These are phyloP conservation scores for Natrix natrix DNA, from an alignment of 2,797 vertebrate species.

Conservation along the genomic window DNA sequence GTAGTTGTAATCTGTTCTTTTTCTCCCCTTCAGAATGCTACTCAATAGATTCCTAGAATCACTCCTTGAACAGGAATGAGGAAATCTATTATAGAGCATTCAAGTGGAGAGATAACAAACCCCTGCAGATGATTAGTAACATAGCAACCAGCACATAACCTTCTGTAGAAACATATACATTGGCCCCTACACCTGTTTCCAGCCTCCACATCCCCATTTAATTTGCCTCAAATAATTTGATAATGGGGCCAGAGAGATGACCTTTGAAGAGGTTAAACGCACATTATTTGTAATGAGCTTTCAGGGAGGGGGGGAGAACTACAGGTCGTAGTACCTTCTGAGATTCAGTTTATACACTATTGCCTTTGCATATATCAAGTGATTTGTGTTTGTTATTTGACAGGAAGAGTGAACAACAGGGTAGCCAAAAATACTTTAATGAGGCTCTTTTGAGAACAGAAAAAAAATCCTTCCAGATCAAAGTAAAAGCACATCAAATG, in stretches of 20 bases:
- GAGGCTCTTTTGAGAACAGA: neutral
- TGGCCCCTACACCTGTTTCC: slow-evolving; percentile 35
- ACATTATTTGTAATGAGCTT: slow-evolving; percentile 28
- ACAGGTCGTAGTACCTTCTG: neutral
- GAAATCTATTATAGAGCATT: slow-evolving; percentile 33
- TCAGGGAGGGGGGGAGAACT: accelerated
- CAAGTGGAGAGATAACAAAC: slow-evolving; percentile 38
- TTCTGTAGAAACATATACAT: slow-evolving; percentile 26
- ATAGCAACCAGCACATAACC: slow-evolving; percentile 20
- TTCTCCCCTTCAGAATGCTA: slow-evolving; percentile 19
- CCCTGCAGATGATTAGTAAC: slow-evolving; percentile 36
- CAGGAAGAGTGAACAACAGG: neutral
- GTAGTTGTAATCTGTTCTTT: slow-evolving; percentile 15
- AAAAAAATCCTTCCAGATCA: neutral
- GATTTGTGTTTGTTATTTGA: neutral
- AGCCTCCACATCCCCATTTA: slow-evolving; percentile 36
- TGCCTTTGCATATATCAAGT: neutral
- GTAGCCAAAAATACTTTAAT: neutral
- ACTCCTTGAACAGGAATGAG: slow-evolving; percentile 16
- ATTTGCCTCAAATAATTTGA: slow-evolving; percentile 31
- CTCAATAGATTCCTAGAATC: slow-evolving; percentile 16
- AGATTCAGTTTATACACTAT: neutral
- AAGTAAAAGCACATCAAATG: neutral
- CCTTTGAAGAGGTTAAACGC: slow-evolving; percentile 39
- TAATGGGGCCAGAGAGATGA: slow-evolving; percentile 42